phyloP scores from a whole-genome alignment of 1,140 invertebrate species.

The Ips typographus region DNA sequence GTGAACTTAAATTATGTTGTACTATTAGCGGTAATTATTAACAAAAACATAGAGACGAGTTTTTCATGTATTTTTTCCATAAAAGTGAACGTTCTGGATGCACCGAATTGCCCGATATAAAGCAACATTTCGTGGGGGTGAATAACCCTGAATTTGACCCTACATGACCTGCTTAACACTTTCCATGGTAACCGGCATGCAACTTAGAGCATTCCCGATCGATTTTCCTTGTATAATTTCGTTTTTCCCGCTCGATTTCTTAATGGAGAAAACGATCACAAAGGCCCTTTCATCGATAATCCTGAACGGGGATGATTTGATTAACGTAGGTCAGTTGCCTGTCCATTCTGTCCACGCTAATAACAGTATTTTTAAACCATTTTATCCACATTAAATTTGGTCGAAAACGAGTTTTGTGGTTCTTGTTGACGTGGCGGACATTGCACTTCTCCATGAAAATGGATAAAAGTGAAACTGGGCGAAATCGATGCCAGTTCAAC shows the following conservation, averaged over 20 bases:
- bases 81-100: conserved; percentile 2
- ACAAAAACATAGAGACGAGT: no score
- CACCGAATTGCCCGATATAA: background rate
- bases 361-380: no score
- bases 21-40: no score
- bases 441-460: conserved; percentile 8
- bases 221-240: conserved; percentile 38
- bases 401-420: no score
- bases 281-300: background rate
- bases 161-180: conserved; percentile 53
- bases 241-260: conserved; percentile 6
- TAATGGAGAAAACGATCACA: background rate
- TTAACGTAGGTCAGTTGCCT: no score
- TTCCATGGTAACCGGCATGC: conserved; percentile 54
- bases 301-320: no score
- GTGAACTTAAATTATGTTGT: no score
- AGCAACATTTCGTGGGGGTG: conserved; percentile 15
- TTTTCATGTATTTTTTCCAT: background rate
- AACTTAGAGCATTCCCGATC: conserved; percentile 48
- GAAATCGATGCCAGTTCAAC: conserved; percentile 37
- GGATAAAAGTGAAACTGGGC: conserved; percentile 41
- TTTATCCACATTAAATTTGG: no score
- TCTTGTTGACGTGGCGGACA: no score
- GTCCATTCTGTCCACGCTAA: no score
- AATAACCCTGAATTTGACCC: conserved; percentile 51